phyloP scores from a whole-genome alignment of 2,113 vertebrate genomes.

The Hydropotes inermis region DNA sequence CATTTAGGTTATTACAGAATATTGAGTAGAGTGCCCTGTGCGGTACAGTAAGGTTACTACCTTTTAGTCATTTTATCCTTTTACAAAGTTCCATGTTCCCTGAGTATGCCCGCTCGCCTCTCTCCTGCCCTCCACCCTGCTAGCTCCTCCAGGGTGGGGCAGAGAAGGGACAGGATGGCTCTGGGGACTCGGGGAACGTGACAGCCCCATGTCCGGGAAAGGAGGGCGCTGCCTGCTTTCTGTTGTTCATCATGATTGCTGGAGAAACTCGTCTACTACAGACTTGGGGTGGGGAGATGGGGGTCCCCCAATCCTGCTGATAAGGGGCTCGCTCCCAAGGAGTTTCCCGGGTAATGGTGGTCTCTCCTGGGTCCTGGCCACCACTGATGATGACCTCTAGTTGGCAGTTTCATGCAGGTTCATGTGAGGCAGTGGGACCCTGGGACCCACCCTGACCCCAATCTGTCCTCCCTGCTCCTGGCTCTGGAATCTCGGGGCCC shows the following conservation, averaged over 20 bases:
- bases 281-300: neutral
- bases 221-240: neutral
- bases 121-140: neutral
- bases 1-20: neutral
- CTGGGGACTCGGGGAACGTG: accelerated
- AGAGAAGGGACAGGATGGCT: too few species aligned
- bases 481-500: neutral
- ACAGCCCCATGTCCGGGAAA: accelerated
- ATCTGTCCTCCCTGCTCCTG: neutral
- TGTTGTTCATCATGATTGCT: accelerated
- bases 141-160: neutral
- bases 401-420: neutral
- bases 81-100: neutral
- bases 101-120: neutral
- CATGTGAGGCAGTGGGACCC: neutral
- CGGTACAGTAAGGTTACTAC: neutral
- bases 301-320: neutral
- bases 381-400: neutral
- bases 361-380: neutral
- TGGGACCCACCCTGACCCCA: neutral
- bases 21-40: neutral
- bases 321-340: neutral
- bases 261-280: neutral
- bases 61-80: neutral
- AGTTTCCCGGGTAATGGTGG: neutral